These are phyloP conservation scores for Parnassius orleans DNA, from an alignment of 2,888 invertebrate species.

Conservation along the genomic window DNA sequence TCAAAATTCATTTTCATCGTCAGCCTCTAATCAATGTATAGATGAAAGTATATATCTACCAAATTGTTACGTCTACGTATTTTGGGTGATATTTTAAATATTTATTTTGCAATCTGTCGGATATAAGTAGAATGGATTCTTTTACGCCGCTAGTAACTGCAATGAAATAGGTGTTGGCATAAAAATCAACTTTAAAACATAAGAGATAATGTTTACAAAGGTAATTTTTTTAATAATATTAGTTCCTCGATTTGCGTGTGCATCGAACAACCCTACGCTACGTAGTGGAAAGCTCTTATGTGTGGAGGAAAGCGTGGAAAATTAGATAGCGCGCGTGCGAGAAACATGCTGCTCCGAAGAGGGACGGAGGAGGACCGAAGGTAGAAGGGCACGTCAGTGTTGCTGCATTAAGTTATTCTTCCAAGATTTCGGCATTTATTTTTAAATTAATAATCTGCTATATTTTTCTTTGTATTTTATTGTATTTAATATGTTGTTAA, in stretches of 20 bases:
- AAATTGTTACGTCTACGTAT: no score
- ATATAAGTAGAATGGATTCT: no score
- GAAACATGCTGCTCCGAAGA: constrained; percentile 26
- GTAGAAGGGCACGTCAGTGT: constrained; percentile 15
- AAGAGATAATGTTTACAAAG: no score
- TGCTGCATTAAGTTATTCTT: constrained; percentile 8
- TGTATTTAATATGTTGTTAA: no score
- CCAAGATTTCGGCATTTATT: not conserved
- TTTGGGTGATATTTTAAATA: not conserved
- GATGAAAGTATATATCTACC: no score
- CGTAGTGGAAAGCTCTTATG: constrained; percentile 45
- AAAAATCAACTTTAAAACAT: no score
- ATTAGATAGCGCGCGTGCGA: constrained; percentile 60
- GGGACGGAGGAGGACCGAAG: constrained; percentile 28
- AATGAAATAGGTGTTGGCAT: no score
- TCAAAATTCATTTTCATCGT: no score
- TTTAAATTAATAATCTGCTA: not conserved
- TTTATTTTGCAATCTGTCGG: not conserved
- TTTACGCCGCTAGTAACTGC: no score
- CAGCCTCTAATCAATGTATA: no score
- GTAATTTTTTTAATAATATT: no score
- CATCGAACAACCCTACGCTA: not conserved
- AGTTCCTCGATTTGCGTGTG: not conserved
- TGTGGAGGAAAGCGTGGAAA: constrained; percentile 58
- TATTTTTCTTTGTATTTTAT: no score